phyloP scores from a whole-genome alignment of 2,888 invertebrate species.

The Apamea monoglypha region DNA sequence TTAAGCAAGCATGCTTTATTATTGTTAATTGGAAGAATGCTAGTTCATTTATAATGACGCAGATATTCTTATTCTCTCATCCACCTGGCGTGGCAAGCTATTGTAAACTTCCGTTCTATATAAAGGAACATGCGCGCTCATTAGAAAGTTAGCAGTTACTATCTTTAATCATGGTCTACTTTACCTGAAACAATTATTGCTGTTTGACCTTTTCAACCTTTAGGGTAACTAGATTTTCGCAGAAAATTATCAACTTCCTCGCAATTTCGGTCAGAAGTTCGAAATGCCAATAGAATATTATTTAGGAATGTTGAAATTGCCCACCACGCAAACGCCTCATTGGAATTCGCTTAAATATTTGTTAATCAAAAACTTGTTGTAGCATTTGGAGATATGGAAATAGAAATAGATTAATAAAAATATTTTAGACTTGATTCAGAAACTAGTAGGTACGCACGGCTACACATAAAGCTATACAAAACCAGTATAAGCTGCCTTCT shows the following conservation, averaged over 20 bases:
- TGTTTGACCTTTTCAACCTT: not conserved
- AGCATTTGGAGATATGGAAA: not conserved
- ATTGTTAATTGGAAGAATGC: not conserved
- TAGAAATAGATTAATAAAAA: not conserved
- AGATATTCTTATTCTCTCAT: constrained; percentile 28
- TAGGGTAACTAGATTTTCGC: not conserved
- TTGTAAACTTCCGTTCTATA: constrained; percentile 19
- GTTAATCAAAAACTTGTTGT: constrained; percentile 5
- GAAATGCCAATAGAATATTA: not conserved
- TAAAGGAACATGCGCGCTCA: constrained; percentile 21
- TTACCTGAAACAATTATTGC: constrained; percentile 13
- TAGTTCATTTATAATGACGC: not conserved
- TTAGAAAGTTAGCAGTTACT: constrained; percentile 24
- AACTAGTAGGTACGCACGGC: too few species aligned
- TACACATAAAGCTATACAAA: too few species aligned
- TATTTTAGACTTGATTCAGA: not conserved
- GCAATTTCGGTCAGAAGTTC: not conserved
- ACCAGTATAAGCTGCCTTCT: too few species aligned
- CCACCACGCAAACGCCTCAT: constrained; percentile 19
- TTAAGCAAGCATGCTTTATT: constrained; percentile 5
- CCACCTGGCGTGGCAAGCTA: constrained; percentile 19
- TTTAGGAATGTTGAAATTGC: not conserved
- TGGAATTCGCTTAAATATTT: constrained; percentile 21
- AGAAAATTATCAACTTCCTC: not conserved
- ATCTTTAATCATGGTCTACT: constrained; percentile 8